Conservation (phyloP, 2,113 vertebrate genomes). For the Erpornis zantholeuca region DNA sequence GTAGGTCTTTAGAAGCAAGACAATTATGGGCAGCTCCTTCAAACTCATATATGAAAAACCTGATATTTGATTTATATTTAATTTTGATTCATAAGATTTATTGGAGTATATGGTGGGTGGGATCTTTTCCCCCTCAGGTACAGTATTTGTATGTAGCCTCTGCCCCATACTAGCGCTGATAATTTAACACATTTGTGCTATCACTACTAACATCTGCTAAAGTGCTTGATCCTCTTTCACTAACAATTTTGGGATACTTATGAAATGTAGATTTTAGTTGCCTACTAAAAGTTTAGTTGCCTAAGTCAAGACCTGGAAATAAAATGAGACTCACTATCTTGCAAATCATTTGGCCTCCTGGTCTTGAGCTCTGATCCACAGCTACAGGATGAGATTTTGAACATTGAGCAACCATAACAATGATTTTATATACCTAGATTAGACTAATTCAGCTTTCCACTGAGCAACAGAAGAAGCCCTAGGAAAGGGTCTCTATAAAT, state of each 20-base stretch:
- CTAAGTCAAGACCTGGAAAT: neutral
- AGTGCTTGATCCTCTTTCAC: neutral
- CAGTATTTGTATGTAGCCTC: neutral
- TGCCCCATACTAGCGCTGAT: neutral
- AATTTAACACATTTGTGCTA: neutral
- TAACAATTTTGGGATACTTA: neutral
- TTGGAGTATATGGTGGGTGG: fast-evolving
- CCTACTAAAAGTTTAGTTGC: too few species aligned
- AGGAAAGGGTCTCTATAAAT: neutral
- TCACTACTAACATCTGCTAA: neutral
- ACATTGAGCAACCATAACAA: neutral
- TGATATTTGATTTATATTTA: neutral
- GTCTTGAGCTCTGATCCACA: neutral
- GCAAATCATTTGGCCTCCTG: neutral
- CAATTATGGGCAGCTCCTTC: neutral
- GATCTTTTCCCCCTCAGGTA: neutral
- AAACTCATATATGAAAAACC: neutral
- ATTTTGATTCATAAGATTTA: neutral
- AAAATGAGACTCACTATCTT: neutral
- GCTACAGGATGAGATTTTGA: neutral
- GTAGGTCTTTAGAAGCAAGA: neutral
- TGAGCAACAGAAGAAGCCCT: neutral
- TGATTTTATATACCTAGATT: neutral
- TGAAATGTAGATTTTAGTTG: neutral
- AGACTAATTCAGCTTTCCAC: neutral